Evolutionary conservation across 2,797 vertebrate genomes (phyloP), one percentile per base, ranked within the genome.

Genomic region (Sebastes itinus): DNA sequence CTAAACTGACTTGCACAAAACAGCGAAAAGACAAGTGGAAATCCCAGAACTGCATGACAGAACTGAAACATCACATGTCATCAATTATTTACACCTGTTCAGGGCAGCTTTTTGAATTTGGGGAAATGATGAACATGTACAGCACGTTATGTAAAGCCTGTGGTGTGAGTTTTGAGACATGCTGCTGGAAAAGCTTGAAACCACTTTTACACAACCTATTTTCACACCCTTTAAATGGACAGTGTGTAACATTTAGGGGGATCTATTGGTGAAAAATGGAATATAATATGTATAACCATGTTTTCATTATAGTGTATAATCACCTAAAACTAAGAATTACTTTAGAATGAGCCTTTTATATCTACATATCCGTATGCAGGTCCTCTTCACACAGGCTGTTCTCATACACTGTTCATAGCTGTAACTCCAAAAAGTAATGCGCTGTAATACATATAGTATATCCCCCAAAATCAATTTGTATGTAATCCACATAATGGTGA

Each of bases 1-100:
- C 62, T 74, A 76, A 91, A 75, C 75, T 68, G 46, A 42, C 70
- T 63, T 22, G 28, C 52, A 32, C 38, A 73, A 88, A 86, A 81
- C 30, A 74, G 66, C 54, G 11, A 77, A 32, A 55, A 74, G 49
- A 64, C n/a, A 4, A 35, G 23, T 46, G 54, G 27, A 85, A 86
- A 86, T 88, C 66, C 72, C 55, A 62, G 27, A 79, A 72, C 75
- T 69, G 32, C 33, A 64, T n/a, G 32, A 77, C 13, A 69, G 14
- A 77, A 38, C 42, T 49, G 61, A 72, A 77, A 72, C 28, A 62
- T 54, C 23, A 18, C n/a, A 49, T 54, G 42, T 59, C 11, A 79
- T 87, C 54, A 78, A 79, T 73, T 80, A 83, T 90, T 82, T 61
- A 78, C 23, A 60, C 18, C 25, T 33, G 66, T 63, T 56, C 28